Evolutionary conservation across 2,113 vertebrate species (phyloP).

Genomic region (Colossoma macropomum): DNA sequence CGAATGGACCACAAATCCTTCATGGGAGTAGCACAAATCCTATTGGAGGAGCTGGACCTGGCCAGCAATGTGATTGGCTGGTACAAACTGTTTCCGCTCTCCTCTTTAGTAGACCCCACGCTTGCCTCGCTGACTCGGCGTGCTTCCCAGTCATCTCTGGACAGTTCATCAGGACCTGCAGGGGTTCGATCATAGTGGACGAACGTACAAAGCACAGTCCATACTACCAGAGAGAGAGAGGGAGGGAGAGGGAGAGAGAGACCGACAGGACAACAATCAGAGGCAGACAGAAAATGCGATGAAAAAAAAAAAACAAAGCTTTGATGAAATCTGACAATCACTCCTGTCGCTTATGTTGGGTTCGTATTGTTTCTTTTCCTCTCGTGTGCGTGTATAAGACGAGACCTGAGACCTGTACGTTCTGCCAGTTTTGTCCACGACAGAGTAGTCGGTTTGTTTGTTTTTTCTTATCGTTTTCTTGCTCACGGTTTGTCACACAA

Average conservation of each 20-base stretch:
- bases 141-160: slow-evolving; percentile 96
- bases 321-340: slow-evolving; percentile 98
- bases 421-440: slow-evolving; percentile 37
- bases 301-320: slow-evolving; percentile 76
- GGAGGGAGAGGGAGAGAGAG: slow-evolving; percentile 56
- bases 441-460: slow-evolving; percentile 32
- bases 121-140: slow-evolving; percentile 92
- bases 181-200: slow-evolving; percentile 92
- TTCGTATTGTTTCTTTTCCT: slow-evolving; percentile 58
- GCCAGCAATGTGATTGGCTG: slow-evolving; percentile 98
- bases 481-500: slow-evolving; percentile 55
- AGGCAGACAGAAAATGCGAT: slow-evolving; percentile 79
- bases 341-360: slow-evolving; percentile 75
- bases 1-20: slow-evolving; percentile 99
- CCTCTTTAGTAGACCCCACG: slow-evolving; percentile 95
- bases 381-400: slow-evolving; percentile 66
- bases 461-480: slow-evolving; percentile 21
- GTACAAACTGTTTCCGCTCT: slow-evolving; percentile 98
- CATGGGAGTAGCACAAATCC: slow-evolving; percentile 98
- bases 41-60: slow-evolving; percentile 95
- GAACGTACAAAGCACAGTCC: slow-evolving; percentile 56
- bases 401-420: slow-evolving; percentile 59
- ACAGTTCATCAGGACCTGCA: slow-evolving; percentile 92
- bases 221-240: slow-evolving; percentile 61
- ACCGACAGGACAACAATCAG: slow-evolving; percentile 79